These are phyloP conservation scores for Rhagophthalmus giganteus DNA, from an alignment of 2,888 invertebrate genomes.

Conservation along the genomic window DNA sequence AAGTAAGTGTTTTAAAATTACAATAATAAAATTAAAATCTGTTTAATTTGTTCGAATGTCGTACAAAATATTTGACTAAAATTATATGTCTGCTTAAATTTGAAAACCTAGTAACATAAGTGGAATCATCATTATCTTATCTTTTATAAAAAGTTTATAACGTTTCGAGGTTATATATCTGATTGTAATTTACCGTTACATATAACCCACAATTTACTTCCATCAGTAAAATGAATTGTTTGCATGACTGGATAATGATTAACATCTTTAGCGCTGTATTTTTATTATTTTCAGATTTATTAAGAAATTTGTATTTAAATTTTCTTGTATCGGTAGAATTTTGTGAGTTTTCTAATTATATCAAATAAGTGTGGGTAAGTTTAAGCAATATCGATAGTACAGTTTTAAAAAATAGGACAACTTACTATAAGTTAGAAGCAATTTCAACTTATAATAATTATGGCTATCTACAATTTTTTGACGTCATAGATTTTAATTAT, in stretches of 20 bases:
- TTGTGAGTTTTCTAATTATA: too few species aligned
- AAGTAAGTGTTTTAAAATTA: slow-evolving; percentile 3
- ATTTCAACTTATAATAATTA: too few species aligned
- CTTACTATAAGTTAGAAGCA: too few species aligned
- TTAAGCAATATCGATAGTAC: too few species aligned
- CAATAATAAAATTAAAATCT: background rate
- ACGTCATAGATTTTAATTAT: too few species aligned
- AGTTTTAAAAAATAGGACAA: too few species aligned
- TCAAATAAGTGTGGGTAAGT: too few species aligned
- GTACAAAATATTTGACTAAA: background rate
- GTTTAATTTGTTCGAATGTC: background rate
- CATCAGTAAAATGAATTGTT: background rate
- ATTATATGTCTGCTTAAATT: background rate
- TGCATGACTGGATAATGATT: background rate
- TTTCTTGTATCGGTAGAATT: too few species aligned
- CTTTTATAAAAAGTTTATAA: background rate
- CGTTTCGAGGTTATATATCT: background rate
- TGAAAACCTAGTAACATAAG: background rate
- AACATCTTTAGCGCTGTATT: background rate
- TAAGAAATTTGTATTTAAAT: too few species aligned
- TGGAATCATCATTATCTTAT: background rate
- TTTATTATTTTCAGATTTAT: too few species aligned
- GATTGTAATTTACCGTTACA: background rate
- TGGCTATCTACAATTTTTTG: too few species aligned
- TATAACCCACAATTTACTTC: background rate